A percentile compares a stretch with the other conserved stretches of the same genome.
These are phyloP conservation scores for Tigriopus japonicus DNA, from an alignment of 1,140 invertebrate species.

Conservation along the genomic window DNA sequence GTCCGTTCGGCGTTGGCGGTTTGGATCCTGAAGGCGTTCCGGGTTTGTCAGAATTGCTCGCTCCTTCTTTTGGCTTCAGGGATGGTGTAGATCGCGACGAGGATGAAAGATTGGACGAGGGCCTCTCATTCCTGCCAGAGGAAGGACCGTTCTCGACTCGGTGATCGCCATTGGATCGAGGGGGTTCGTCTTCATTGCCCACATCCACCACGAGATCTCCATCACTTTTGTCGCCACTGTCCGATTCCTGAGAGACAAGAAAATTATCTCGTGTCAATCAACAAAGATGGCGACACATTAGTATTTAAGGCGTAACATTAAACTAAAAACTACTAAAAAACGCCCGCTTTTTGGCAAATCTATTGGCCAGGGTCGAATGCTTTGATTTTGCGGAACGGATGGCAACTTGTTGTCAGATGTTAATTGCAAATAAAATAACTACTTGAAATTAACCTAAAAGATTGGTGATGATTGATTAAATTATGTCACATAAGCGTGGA, in stretches of 20 bases:
- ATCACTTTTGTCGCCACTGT: constrained; percentile 34
- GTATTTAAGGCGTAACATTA: too few relatives aligned
- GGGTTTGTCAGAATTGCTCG: constrained; percentile 3
- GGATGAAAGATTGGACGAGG: constrained; percentile 19
- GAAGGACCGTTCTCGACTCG: neutral
- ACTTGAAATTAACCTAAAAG: too few relatives aligned
- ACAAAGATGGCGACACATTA: too few relatives aligned
- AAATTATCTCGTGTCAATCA: too few relatives aligned
- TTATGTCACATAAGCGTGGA: too few relatives aligned
- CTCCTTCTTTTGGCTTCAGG: constrained; percentile 19
- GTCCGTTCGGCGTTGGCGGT: constrained; percentile 9
- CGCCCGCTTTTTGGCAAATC: too few relatives aligned
- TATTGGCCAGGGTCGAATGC: too few relatives aligned
- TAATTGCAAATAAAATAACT: too few relatives aligned
- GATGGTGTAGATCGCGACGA: constrained; percentile 19
- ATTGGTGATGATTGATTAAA: too few relatives aligned
- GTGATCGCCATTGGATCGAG: constrained; percentile 15
- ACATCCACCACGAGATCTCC: constrained; percentile 36
- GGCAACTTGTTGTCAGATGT: too few relatives aligned
- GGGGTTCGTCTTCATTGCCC: constrained; percentile 26
- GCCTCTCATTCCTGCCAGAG: constrained; percentile 7
- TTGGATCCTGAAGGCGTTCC: constrained; percentile 9
- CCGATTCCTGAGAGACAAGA: constrained; percentile 21
- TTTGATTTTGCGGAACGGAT: too few relatives aligned
- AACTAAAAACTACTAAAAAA: too few relatives aligned